These are phyloP conservation scores for Stenodera caucasica DNA, from an alignment of 2,888 invertebrate genomes.

Conservation along the genomic window DNA sequence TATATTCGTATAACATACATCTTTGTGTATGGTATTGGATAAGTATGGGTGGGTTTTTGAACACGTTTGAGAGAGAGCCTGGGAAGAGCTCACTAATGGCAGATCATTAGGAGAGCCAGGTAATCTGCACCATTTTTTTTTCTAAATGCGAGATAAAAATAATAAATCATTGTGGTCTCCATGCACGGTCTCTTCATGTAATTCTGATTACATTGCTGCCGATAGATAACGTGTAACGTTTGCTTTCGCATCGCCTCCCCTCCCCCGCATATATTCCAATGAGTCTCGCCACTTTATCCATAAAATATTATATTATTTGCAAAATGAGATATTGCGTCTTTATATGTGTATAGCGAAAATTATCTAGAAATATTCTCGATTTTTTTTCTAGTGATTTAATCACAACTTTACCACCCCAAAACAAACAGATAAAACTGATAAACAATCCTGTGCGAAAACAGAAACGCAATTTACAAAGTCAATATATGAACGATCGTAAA, in stretches of 20 bases:
- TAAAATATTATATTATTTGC: too few relatives aligned
- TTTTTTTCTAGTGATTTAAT: conserved; percentile 4
- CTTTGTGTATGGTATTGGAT: conserved; percentile 26
- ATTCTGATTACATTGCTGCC: conserved; percentile 43
- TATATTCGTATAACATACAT: neutral
- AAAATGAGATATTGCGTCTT: too few relatives aligned
- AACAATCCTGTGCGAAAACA: conserved; percentile 17
- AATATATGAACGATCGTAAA: conserved; percentile 22
- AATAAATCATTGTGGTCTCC: conserved; percentile 55
- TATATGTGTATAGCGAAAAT: neutral
- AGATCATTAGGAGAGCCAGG: conserved; percentile 56
- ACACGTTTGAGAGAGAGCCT: conserved; percentile 38
- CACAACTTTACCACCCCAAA: conserved; percentile 13
- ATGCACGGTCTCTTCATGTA: conserved; percentile 46
- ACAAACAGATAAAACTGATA: conserved; percentile 26
- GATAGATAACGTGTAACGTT: conserved; percentile 35
- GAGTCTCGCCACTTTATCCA: too few relatives aligned
- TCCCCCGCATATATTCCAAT: neutral
- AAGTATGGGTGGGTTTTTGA: conserved; percentile 43
- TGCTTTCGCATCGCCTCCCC: conserved; percentile 19
- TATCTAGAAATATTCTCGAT: neutral
- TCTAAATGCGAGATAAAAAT: conserved; percentile 53
- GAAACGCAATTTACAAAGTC: conserved; percentile 27
- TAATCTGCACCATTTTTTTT: conserved; percentile 54
- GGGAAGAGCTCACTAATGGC: conserved; percentile 50